Evolutionary conservation across 1,140 invertebrate genomes (phyloP).

Genomic region (Cyclina sinensis): DNA sequence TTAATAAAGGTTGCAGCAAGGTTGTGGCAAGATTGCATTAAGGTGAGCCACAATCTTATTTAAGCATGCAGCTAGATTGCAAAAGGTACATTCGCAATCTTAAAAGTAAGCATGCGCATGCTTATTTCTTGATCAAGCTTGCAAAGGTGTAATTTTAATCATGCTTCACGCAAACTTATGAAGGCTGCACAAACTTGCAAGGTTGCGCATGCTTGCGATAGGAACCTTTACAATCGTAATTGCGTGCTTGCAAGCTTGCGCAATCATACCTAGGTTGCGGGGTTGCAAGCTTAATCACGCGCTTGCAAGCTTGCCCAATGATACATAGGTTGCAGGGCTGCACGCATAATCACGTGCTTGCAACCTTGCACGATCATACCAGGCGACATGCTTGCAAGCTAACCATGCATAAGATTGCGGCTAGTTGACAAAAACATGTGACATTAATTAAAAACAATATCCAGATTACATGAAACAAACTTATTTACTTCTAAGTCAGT

Average conservation of each 20-base stretch:
- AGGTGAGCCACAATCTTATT: conserved; percentile 27
- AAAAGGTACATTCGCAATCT: conserved; percentile 29
- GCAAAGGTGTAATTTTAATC: conserved; percentile 15
- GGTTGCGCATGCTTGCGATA: conserved; percentile 26
- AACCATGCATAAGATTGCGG: conserved; percentile 15
- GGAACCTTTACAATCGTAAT: conserved; percentile 25
- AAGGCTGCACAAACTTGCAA: conserved; percentile 24
- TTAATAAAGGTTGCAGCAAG: conserved; percentile 28
- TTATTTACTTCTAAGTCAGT: conserved; percentile 31
- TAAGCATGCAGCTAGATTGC: conserved; percentile 30
- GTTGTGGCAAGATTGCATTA: no score
- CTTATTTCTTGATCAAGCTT: conserved; percentile 43
- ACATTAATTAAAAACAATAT: conserved; percentile 36
- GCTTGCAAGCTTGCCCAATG: conserved; percentile 45
- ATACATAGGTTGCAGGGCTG: conserved; percentile 20
- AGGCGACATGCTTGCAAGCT: conserved; percentile 25
- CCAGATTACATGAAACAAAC: conserved; percentile 30
- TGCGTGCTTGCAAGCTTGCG: conserved; percentile 21
- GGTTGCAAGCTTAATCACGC: conserved; percentile 20
- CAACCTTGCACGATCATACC: conserved; percentile 35
- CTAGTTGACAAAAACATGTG: conserved; percentile 27
- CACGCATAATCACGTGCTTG: conserved; percentile 24
- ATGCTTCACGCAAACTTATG: conserved; percentile 12
- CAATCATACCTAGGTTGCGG: conserved; percentile 13
- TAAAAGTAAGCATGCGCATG: conserved; percentile 49